Percentiles rank a stretch among this genome's conserved stretches.
phyloP scores from a whole-genome alignment of 2,888 invertebrate genomes.

The Coelopa pilipes region DNA sequence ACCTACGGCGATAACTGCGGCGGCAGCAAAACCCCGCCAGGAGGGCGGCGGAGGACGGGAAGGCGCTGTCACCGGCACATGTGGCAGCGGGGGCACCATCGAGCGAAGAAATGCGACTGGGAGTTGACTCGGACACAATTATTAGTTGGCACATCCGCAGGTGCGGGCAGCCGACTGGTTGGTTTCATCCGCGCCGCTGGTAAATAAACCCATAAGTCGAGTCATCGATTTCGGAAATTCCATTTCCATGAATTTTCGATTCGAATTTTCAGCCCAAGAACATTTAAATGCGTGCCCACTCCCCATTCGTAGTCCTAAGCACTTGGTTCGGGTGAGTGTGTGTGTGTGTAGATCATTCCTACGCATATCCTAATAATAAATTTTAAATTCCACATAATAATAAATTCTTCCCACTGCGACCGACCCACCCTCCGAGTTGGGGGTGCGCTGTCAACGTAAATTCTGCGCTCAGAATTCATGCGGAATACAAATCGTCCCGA shows the following conservation, averaged over 20 bases:
- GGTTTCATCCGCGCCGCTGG: too few species aligned
- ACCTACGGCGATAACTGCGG: too few species aligned
- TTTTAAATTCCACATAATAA: constrained; percentile 6
- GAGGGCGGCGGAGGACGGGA: too few species aligned
- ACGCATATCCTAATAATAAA: not conserved
- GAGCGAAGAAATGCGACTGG: too few species aligned
- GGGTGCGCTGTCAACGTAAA: constrained; percentile 13
- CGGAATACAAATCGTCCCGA: constrained; percentile 17
- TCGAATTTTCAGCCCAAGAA: constrained; percentile 5
- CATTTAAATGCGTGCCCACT: not conserved
- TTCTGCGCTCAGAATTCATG: constrained; percentile 4
- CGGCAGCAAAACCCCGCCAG: too few species aligned
- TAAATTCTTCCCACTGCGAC: not conserved
- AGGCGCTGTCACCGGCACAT: too few species aligned
- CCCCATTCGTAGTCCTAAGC: not conserved
- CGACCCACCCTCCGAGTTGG: not conserved
- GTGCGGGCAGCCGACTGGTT: too few species aligned
- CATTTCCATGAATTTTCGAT: constrained; percentile 18
- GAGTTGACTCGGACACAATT: too few species aligned
- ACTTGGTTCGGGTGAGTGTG: not conserved
- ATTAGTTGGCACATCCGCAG: too few species aligned
- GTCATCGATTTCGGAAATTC: too few species aligned
- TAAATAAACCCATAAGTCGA: too few species aligned
- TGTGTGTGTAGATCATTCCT: not conserved
- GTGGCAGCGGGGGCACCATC: too few species aligned